These are phyloP conservation scores for Ectemnius lituratus DNA, from an alignment of 2,888 invertebrate genomes.

Conservation along the genomic window DNA sequence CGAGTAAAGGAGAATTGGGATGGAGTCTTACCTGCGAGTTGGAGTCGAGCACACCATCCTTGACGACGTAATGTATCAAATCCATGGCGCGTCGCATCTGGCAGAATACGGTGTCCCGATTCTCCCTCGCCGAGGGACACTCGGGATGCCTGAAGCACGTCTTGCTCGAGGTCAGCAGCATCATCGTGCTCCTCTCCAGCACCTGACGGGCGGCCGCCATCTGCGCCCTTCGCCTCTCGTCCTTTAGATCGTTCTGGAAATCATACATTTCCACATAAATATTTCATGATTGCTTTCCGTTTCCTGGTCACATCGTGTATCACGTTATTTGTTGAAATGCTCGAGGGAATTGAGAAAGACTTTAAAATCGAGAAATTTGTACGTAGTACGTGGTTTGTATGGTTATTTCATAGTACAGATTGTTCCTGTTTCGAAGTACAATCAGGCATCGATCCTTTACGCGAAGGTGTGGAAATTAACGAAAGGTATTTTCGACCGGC, in stretches of 20 bases:
- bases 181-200: constrained; percentile 96
- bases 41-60: constrained; percentile 91
- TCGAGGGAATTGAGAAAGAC: too few species aligned
- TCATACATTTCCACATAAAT: too few species aligned
- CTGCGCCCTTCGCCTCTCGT: constrained; percentile 96
- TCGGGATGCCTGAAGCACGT: constrained; percentile 97
- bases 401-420: too few species aligned
- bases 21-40: constrained; percentile 74
- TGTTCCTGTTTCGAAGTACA: neutral
- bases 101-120: constrained; percentile 98
- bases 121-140: constrained; percentile 94
- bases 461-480: constrained; percentile 3
- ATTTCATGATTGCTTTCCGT: too few species aligned
- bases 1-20: too few species aligned
- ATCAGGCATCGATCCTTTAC: neutral
- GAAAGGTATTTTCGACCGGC: constrained; percentile 5
- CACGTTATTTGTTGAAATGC: too few species aligned
- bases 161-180: constrained; percentile 98
- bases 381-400: too few species aligned
- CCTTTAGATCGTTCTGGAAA: constrained; percentile 89
- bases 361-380: too few species aligned
- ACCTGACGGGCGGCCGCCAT: constrained; percentile 97
- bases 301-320: too few species aligned
- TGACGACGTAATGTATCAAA: constrained; percentile 97
- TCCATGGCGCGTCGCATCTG: constrained; percentile 99